Percentiles rank a stretch among this genome's conserved stretches.
phyloP scores from a whole-genome alignment of 2,888 invertebrate genomes.

The Oscheius sp. region DNA sequence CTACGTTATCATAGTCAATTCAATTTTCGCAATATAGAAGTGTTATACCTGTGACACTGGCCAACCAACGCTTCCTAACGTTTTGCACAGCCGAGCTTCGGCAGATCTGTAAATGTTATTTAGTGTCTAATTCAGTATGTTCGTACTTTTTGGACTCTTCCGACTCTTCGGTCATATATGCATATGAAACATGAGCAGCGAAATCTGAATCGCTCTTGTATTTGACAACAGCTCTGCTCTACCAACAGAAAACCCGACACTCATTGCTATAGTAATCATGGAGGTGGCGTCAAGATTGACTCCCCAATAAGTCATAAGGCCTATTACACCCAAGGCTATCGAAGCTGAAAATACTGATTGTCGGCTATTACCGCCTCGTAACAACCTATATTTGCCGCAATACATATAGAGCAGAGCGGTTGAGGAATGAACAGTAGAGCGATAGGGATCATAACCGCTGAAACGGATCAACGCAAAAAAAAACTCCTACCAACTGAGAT shows the following conservation, averaged over 20 bases:
- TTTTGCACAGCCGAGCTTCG: constrained; percentile 39
- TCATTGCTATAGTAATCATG: constrained; percentile 72
- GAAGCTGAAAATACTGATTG: constrained; percentile 43
- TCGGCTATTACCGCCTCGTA: not conserved
- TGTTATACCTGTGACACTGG: constrained; percentile 55
- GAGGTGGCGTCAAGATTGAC: constrained; percentile 69
- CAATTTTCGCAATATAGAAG: not conserved
- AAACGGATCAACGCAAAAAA: not conserved
- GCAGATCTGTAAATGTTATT: constrained; percentile 13
- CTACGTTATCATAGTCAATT: too few species aligned
- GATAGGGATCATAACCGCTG: constrained; percentile 65
- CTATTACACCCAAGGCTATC: constrained; percentile 68
- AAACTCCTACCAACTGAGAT: constrained; percentile 53
- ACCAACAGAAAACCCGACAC: constrained; percentile 69
- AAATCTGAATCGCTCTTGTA: constrained; percentile 54
- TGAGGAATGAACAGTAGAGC: constrained; percentile 65
- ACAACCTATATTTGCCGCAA: constrained; percentile 51
- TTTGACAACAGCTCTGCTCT: not conserved
- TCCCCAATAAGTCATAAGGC: constrained; percentile 58
- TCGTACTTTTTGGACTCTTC: constrained; percentile 1
- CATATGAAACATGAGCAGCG: constrained; percentile 68
- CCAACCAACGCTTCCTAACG: constrained; percentile 66
- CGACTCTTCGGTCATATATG: constrained; percentile 60
- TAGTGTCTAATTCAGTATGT: not conserved
- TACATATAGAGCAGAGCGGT: constrained; percentile 64